Conservation (phyloP, 2,888 invertebrate genomes). For the Aromia moschata region DNA sequence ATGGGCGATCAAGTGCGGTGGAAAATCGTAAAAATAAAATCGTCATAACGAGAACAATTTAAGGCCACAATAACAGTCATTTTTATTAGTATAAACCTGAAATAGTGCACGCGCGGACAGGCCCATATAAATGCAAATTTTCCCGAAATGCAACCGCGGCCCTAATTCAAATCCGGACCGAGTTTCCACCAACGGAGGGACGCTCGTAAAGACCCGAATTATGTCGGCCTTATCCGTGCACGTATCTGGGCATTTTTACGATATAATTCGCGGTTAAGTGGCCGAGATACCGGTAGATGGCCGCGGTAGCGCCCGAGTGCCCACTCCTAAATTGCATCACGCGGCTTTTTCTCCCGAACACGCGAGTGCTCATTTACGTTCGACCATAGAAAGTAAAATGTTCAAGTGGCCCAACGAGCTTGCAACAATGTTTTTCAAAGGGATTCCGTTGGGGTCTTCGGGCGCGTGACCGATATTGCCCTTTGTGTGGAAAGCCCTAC, state of each 20-base stretch:
- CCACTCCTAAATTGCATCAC: constrained; percentile 42
- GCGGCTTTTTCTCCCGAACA: constrained; percentile 42
- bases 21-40: too few species aligned
- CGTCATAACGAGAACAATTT: too few species aligned
- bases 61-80: too few species aligned
- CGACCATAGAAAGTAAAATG: constrained; percentile 27
- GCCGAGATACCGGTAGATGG: constrained; percentile 34
- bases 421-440: constrained; percentile 33
- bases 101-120: not conserved
- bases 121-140: constrained; percentile 1
- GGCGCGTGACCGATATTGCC: constrained; percentile 23
- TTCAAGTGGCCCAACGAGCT: constrained; percentile 20
- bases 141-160: constrained; percentile 10
- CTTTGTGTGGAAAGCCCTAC: constrained; percentile 13
- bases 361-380: constrained; percentile 34
- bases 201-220: constrained; percentile 14
- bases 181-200: not conserved
- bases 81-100: not conserved
- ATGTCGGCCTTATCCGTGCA: constrained; percentile 8
- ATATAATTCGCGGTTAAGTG: constrained; percentile 44
- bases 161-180: not conserved
- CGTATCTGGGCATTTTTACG: constrained; percentile 34
- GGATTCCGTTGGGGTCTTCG: constrained; percentile 14
- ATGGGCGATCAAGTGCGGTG: not conserved
- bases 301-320: constrained; percentile 26